Evolutionary conservation across 2,797 vertebrate species (phyloP).

Genomic region (Tokudaia tokunoshimensis): DNA sequence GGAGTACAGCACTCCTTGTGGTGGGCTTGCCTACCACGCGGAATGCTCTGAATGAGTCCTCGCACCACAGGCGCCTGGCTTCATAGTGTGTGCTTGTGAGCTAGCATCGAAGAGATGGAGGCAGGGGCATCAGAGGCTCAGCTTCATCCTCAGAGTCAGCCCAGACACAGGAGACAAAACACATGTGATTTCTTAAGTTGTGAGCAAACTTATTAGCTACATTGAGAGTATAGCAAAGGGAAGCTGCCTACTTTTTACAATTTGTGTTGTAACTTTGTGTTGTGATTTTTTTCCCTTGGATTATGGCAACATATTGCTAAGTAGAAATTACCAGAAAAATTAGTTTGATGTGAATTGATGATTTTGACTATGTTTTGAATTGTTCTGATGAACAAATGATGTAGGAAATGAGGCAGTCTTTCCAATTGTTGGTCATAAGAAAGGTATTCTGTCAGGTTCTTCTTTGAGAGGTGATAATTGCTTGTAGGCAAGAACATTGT

Average conservation of each 20-base stretch:
- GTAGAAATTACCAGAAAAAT: constrained; percentile 21
- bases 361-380: constrained; percentile 54
- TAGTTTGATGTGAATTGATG: constrained; percentile 54
- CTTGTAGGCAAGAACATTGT: constrained; percentile 14
- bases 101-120: background rate
- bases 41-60: background rate
- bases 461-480: constrained; percentile 34
- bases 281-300: background rate
- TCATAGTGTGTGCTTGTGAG: no score
- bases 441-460: background rate
- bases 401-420: constrained; percentile 45
- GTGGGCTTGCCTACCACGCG: background rate
- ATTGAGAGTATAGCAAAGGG: background rate
- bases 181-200: background rate
- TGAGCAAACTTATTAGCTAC: constrained; percentile 15
- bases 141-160: background rate
- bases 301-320: constrained; percentile 7
- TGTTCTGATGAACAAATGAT: constrained; percentile 26
- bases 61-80: background rate
- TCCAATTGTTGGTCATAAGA: constrained; percentile 19
- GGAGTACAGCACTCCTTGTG: background rate
- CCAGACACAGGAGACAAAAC: background rate
- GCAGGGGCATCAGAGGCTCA: background rate
- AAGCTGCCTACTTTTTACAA: background rate
- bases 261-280: background rate